Percentiles rank a stretch among this genome's conserved stretches.
These are phyloP conservation scores for Pelecanus crispus DNA, from an alignment of 2,113 vertebrate genomes.

Conservation along the genomic window DNA sequence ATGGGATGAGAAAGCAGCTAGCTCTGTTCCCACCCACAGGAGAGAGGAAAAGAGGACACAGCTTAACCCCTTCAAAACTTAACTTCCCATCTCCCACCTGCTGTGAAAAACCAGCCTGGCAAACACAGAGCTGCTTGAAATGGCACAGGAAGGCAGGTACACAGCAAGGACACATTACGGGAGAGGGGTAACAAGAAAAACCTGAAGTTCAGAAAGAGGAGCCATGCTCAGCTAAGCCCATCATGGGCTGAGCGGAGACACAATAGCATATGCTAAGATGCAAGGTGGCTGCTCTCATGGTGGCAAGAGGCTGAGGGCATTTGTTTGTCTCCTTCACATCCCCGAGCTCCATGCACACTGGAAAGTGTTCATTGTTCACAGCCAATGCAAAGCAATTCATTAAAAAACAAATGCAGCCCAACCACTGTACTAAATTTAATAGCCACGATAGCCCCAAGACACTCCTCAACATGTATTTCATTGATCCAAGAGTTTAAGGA, in stretches of 20 bases:
- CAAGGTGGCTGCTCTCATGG: not conserved
- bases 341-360: too few species aligned
- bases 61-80: not conserved
- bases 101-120: not conserved
- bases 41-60: not conserved
- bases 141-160: not conserved
- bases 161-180: rapidly evolving
- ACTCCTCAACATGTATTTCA: not conserved
- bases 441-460: not conserved
- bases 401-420: not conserved
- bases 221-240: not conserved
- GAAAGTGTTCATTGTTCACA: not conserved
- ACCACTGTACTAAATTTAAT: not conserved
- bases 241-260: not conserved
- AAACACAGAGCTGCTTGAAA: not conserved
- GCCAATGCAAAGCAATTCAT: not conserved
- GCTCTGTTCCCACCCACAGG: rapidly evolving
- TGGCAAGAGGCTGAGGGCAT: not conserved
- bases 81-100: not conserved
- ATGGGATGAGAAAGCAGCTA: not conserved
- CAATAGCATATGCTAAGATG: not conserved
- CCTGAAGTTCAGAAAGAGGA: rapidly evolving
- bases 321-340: not conserved
- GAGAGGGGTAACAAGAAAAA: not conserved
- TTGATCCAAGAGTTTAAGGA: not conserved